These are phyloP conservation scores for Gymnothorax reevesii DNA, from an alignment of 2,797 vertebrate species.

Conservation along the genomic window DNA sequence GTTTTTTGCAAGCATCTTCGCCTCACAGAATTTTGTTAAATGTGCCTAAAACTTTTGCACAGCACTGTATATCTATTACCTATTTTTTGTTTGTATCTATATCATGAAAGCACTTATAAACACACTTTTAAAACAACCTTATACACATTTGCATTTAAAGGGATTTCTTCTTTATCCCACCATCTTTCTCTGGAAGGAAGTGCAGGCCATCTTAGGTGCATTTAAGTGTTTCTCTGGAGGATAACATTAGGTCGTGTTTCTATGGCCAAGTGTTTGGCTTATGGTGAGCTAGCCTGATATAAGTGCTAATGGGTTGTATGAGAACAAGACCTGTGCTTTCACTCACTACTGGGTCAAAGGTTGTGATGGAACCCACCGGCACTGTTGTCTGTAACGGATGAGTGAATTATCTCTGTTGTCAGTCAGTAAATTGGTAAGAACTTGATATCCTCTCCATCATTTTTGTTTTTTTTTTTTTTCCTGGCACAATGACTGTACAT, in stretches of 20 bases:
- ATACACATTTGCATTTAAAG: background rate
- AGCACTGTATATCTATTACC: too few species aligned
- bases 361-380: background rate
- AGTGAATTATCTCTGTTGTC: background rate
- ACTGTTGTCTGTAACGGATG: background rate
- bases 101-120: background rate
- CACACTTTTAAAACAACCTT: background rate
- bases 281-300: constrained; percentile 21
- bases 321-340: constrained; percentile 9
- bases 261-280: background rate
- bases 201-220: background rate
- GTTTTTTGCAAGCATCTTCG: too few species aligned
- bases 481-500: background rate
- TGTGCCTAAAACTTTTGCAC: too few species aligned
- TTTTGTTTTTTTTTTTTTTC: background rate
- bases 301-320: constrained; percentile 25
- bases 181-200: background rate
- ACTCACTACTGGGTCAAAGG: background rate
- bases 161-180: background rate
- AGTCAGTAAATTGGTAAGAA: background rate
- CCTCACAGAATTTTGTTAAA: too few species aligned
- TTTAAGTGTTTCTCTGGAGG: background rate
- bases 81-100: background rate
- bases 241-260: constrained; percentile 7
- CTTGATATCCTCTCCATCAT: background rate